Conservation (phyloP, 2,888 invertebrate genomes). For the Polyommatus iphigenia region DNA sequence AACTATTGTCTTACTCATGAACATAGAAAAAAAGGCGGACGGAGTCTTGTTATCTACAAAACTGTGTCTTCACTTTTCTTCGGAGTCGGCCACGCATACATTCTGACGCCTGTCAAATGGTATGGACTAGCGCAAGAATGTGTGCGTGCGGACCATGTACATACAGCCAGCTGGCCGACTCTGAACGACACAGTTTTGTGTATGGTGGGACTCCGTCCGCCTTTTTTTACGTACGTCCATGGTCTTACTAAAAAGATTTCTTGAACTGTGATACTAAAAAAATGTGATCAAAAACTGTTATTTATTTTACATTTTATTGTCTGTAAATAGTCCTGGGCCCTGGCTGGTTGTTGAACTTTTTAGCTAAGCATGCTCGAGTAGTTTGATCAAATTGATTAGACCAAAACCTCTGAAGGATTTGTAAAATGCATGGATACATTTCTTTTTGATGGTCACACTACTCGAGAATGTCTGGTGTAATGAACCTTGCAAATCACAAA, state of each 20-base stretch:
- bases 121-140: too few relatives aligned
- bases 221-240: too few relatives aligned
- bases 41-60: too few relatives aligned
- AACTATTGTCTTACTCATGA: conserved; percentile 4
- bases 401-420: background rate
- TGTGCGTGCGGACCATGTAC: too few relatives aligned
- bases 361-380: background rate
- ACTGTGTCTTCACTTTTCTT: too few relatives aligned
- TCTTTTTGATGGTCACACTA: conserved; percentile 17
- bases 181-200: too few relatives aligned
- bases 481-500: conserved; percentile 38
- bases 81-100: too few relatives aligned
- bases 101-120: too few relatives aligned
- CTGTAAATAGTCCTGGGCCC: background rate
- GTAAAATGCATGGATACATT: conserved; percentile 15
- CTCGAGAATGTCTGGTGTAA: conserved; percentile 13
- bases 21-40: too few relatives aligned
- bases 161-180: too few relatives aligned
- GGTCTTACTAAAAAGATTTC: conserved; percentile 12
- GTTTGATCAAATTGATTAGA: background rate
- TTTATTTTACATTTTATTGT: conserved; percentile 26
- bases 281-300: conserved; percentile 26
- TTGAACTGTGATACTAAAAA: conserved; percentile 28
- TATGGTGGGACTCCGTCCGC: too few relatives aligned
- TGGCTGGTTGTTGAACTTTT: conserved; percentile 5